Evolutionary conservation across 2,888 invertebrate genomes (phyloP).

Genomic region (Harpagoxenus sublaevis): DNA sequence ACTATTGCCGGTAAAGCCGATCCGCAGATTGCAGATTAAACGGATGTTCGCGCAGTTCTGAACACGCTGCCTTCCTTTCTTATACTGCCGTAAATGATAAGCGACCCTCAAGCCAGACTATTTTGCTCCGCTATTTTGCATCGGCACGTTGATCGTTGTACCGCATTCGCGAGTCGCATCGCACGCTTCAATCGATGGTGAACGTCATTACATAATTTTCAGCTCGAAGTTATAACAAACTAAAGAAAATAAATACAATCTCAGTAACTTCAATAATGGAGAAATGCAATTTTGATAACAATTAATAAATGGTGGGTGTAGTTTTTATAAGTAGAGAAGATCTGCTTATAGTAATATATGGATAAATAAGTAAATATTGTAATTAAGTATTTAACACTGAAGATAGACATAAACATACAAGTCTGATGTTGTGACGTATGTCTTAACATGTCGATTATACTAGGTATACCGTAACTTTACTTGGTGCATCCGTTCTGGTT

Average conservation of each 20-base stretch:
- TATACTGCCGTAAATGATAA: constrained; percentile 41
- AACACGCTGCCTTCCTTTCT: constrained; percentile 51
- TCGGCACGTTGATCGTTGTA: constrained; percentile 13
- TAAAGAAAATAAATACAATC: neutral
- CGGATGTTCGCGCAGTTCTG: constrained; percentile 68
- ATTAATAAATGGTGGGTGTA: neutral
- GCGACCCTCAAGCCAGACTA: constrained; percentile 37
- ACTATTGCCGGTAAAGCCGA: constrained; percentile 82
- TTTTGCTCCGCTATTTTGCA: constrained; percentile 28
- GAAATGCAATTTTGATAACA: neutral
- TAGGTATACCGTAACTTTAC: constrained; percentile 6
- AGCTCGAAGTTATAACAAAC: neutral
- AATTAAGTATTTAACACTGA: neutral
- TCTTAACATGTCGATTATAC: neutral
- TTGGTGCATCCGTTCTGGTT: neutral
- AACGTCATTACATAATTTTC: constrained; percentile 1
- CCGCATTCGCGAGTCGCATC: neutral
- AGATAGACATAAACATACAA: neutral
- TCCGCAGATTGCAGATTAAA: constrained; percentile 78
- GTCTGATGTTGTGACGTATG: neutral
- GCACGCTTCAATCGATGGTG: neutral
- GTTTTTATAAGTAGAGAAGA: neutral
- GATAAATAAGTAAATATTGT: neutral
- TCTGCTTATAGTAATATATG: neutral
- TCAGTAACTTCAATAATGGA: neutral